These are phyloP conservation scores for Allobates femoralis DNA, from an alignment of 2,797 vertebrate genomes.

Conservation along the genomic window DNA sequence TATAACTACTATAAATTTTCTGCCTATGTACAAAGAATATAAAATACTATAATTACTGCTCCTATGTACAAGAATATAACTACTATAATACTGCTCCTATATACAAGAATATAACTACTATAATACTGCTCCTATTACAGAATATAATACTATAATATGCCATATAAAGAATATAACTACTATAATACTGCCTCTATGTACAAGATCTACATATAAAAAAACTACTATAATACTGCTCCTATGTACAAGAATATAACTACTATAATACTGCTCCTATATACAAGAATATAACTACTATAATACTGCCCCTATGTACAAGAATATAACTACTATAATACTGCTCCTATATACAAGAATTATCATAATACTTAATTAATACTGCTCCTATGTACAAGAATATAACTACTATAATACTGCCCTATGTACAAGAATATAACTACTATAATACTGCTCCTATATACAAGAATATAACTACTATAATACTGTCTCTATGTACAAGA, in stretches of 20 bases:
- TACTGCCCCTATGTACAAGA: too few species aligned
- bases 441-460: background rate
- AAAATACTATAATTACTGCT: background rate
- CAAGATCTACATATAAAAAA: too few species aligned
- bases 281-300: slow-evolving; percentile 4
- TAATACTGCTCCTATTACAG: too few species aligned
- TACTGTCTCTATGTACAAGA: too few species aligned
- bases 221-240: too few species aligned
- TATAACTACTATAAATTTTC: background rate
- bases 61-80: too few species aligned
- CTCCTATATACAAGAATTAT: background rate
- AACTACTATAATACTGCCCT: slow-evolving; percentile 6
- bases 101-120: too few species aligned
- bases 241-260: slow-evolving; percentile 5
- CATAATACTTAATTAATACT: slow-evolving; percentile 4
- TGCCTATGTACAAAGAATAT: background rate
- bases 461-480: slow-evolving; percentile 3
- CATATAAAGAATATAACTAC: too few species aligned
- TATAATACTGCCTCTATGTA: too few species aligned
- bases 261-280: background rate
- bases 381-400: background rate
- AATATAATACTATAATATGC: too few species aligned
- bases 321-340: background rate
- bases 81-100: too few species aligned
- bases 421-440: background rate